These are phyloP conservation scores for Hirtodrosophila trivittata DNA, from an alignment of 2,888 invertebrate species.

Conservation along the genomic window DNA sequence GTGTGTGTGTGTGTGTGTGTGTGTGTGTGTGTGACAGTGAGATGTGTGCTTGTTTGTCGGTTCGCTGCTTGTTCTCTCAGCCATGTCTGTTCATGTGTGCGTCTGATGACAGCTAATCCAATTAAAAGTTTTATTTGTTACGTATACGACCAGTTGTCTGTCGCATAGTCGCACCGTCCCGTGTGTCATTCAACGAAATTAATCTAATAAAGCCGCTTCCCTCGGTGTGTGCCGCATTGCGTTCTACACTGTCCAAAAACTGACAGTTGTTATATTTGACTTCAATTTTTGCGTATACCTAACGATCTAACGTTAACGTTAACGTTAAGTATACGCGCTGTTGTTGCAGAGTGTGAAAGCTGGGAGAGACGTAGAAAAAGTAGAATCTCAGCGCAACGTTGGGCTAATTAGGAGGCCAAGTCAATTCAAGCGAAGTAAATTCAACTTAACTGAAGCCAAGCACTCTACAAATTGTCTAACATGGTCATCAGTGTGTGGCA, in stretches of 20 bases:
- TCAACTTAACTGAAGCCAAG: constrained; percentile 50
- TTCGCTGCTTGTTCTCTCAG: constrained; percentile 52
- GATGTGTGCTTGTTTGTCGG: constrained; percentile 74
- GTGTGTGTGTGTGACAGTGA: constrained; percentile 61
- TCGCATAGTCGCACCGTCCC: constrained; percentile 6
- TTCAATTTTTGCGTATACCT: constrained; percentile 34
- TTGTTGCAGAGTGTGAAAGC: not conserved
- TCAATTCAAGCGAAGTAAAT: constrained; percentile 44
- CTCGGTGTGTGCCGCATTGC: constrained; percentile 9
- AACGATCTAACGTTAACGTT: constrained; percentile 12
- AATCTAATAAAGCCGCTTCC: constrained; percentile 69
- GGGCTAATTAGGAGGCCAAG: constrained; percentile 40
- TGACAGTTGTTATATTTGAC: constrained; percentile 35
- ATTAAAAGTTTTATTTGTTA: constrained; percentile 81
- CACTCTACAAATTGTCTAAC: constrained; percentile 46
- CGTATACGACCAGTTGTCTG: constrained; percentile 57
- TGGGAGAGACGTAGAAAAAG: not conserved
- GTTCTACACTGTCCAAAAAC: constrained; percentile 24
- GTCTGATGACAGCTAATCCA: constrained; percentile 79
- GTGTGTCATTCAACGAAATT: constrained; percentile 64
- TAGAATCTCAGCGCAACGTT: constrained; percentile 27
- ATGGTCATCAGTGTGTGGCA: constrained; percentile 20
- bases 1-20: constrained; percentile 20
- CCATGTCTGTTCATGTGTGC: constrained; percentile 32
- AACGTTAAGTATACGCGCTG: constrained; percentile 1